Base-by-base conservation (phyloP, 2,888 invertebrate species). In the Cephus pulcher region DNA sequence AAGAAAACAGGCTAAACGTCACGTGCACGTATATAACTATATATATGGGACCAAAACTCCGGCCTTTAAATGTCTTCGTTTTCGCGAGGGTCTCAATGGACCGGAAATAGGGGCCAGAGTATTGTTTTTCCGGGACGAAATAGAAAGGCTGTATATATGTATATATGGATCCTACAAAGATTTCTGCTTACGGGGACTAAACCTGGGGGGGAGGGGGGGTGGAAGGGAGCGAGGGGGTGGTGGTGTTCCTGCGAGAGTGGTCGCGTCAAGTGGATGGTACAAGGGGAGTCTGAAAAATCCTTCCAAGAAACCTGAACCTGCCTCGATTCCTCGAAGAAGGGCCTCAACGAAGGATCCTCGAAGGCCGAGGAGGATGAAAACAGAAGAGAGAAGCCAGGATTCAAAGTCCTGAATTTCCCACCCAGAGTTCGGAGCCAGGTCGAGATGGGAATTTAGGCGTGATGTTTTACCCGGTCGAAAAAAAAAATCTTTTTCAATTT, bases 261-360 rank as follows among this genome's bases (percentile, higher is more conserved):
- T 56, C 71, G 35, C 76, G 73, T 79, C 80, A 79, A 79, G 80
- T 78, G 78, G 70, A 71, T 56, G 56, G 56, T 23, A 56, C 23
- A 56, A 15, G 56, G 40, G 56, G 56, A 56, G 23, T 34, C 75
- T 68, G 40, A 75, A 56, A 76, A 78, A 69, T 74, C 77, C 78
- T 81, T 81, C 81, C 76, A 34, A 76, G 81, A 81, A 80, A 32
- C 68, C n/a, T 74, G 76, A 79, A 81, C 77, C 79, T 81, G 76
- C 74, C 68, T 34, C 74, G 33, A 40, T 82, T 80, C 78, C 76
- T 70, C 78, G 81, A 80, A 82, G 81, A 80, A 82, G 79, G 76
- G 78, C 71, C 76, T 77, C 56, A 56, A 56, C 23, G 23, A 23
- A 40, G 40, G 40, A 40, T 40, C 6, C 23, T 40, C 40, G 40